Base-by-base conservation (phyloP, 2,888 invertebrate species). In the Neoaliturus tenellus region DNA sequence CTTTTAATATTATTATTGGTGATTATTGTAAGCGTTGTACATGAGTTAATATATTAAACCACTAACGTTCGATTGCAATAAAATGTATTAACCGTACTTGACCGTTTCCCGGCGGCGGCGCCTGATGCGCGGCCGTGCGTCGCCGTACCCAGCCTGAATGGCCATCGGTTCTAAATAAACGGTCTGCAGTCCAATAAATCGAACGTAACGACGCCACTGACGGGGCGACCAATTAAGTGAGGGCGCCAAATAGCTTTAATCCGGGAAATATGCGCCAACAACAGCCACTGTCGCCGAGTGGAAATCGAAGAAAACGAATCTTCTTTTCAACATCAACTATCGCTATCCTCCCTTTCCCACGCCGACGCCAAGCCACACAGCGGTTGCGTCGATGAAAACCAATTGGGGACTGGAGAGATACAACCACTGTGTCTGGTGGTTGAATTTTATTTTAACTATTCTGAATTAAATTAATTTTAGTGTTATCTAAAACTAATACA, bases 221-320 rank as follows among this genome's bases (percentile, higher is more conserved):
- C 75, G 75, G 41, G 48, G 4, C 44, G 75, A 75, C 75, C 75
- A 75, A 75, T 75, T 75, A 75, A 75, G 48, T 28, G 10, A 44
- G 75, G 75, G 75, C 75, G 48, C 75, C 75, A 75, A 75, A 75
- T 75, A 75, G 75, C 75, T 75, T 48, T 75, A 75, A 75, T 75
- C 41, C 75, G 48, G 75, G 48, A 75, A 48, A 44, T 75, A 75
- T 75, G 75, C 75, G 75, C 75, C 75, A 23, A 75, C 75, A 23
- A 75, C 28, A 48, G 41, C 75, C n/a, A 75, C 48, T 75, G 75
- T 39, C 75, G 23, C 75, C 48, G 14, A 12, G 28, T 2, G 31
- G n/a, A 48, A 75, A 75, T 44, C 23, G 39, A 33, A 35, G 69
- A 35, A 69, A 35, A 69, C 23, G 39, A 69, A 69, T 69, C 39